Percentiles rank a stretch among this genome's conserved stretches.
Evolutionary conservation across 2,797 vertebrate species (phyloP).

Genomic region (Podargus strigoides): DNA sequence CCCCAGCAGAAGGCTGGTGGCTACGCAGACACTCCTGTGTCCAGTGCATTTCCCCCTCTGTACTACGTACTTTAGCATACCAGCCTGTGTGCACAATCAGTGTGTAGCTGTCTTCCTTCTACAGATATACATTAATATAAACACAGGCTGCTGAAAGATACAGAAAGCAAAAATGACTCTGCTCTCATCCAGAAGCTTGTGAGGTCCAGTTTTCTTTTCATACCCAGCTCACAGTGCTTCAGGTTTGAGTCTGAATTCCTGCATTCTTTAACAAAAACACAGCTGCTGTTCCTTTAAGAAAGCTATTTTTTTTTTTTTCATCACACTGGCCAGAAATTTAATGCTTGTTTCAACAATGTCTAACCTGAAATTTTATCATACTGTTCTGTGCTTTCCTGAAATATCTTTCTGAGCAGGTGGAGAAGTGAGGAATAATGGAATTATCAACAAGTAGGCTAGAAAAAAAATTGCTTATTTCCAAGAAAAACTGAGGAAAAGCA

Average conservation of each 20-base stretch:
- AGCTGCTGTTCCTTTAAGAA: background rate
- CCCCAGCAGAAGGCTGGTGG: background rate
- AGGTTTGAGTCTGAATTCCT: background rate
- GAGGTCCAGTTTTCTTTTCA: background rate
- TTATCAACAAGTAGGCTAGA: background rate
- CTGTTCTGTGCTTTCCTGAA: background rate
- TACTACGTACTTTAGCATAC: background rate
- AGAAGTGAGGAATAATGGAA: background rate
- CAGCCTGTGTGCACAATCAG: background rate
- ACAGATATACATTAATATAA: background rate
- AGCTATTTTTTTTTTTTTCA: background rate
- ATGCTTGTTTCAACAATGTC: background rate
- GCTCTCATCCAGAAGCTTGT: background rate
- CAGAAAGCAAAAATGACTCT: background rate
- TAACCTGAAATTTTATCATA: background rate
- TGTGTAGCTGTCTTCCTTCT: background rate
- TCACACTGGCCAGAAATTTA: background rate
- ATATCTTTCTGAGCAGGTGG: background rate
- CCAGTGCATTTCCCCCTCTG: background rate
- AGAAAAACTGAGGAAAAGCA: background rate
- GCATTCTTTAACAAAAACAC: background rate
- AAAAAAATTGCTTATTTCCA: background rate
- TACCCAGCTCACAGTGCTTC: background rate
- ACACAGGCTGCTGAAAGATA: background rate
- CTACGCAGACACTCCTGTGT: accelerated